Conservation (phyloP, 2,888 invertebrate species). For the Diabrotica balteata region DNA sequence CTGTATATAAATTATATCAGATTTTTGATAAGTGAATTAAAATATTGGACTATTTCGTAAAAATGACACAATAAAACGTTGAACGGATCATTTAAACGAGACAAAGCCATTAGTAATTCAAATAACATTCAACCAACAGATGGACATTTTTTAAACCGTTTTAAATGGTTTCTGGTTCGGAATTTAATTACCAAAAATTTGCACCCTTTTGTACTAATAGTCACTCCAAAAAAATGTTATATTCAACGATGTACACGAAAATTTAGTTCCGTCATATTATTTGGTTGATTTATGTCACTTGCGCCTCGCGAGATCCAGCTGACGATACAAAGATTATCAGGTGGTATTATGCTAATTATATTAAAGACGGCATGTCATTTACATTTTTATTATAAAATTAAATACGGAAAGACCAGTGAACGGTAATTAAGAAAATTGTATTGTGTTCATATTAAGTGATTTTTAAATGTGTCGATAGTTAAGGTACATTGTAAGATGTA, state of each 20-base stretch:
- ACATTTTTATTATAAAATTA: constrained; percentile 37
- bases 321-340: constrained; percentile 35
- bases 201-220: neutral
- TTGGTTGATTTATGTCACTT: constrained; percentile 48
- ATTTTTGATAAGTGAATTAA: no score
- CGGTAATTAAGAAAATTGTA: no score
- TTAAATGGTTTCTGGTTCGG: no score
- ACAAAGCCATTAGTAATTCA: neutral
- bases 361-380: constrained; percentile 27
- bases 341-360: constrained; percentile 35
- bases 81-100: no score
- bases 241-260: constrained; percentile 6
- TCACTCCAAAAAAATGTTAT: constrained; percentile 7
- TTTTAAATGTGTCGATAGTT: no score
- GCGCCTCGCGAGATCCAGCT: constrained; percentile 43
- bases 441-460: no score
- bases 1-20: no score
- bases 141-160: no score
- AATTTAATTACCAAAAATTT: no score
- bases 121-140: neutral
- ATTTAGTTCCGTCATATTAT: constrained; percentile 37
- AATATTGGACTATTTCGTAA: no score
- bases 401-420: constrained; percentile 7
- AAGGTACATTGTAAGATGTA: no score
- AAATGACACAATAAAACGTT: no score